Evolutionary conservation across 2,113 vertebrate species (phyloP).

Genomic region (Pholis gunnellus): DNA sequence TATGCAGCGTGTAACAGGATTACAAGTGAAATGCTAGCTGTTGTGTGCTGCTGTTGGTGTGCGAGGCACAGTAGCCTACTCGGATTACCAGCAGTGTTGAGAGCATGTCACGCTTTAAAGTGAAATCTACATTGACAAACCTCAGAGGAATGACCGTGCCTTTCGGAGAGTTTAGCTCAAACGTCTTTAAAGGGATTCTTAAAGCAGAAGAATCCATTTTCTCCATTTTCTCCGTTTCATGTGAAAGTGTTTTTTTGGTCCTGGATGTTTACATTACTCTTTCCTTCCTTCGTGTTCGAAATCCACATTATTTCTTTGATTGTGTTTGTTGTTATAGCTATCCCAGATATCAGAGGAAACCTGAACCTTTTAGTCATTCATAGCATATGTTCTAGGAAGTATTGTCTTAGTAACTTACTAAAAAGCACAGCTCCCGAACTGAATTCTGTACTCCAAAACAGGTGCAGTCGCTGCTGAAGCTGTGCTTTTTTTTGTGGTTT

Average conservation of each 20-base stretch:
- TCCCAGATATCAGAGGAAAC: neutral
- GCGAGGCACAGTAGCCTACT: slow-evolving; percentile 23
- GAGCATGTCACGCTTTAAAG: slow-evolving; percentile 21
- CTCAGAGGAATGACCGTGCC: slow-evolving; percentile 18
- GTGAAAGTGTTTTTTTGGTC: neutral
- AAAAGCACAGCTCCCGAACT: neutral
- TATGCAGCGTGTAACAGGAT: slow-evolving; percentile 72
- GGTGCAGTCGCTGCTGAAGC: neutral
- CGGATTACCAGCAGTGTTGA: slow-evolving; percentile 28
- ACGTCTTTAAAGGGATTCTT: neutral
- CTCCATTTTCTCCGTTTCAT: neutral
- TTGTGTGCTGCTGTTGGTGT: slow-evolving; percentile 23
- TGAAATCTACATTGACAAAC: slow-evolving; percentile 26
- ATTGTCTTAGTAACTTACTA: neutral
- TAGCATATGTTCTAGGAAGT: neutral
- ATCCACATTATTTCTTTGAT: neutral
- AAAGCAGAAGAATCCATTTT: neutral
- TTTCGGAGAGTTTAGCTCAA: neutral
- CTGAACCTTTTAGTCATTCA: neutral
- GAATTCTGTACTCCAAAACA: neutral
- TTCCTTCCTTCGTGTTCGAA: neutral
- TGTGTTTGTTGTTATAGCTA: neutral
- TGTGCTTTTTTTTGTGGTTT: neutral
- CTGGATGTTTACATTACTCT: neutral
- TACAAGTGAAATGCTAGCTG: slow-evolving; percentile 58